These are phyloP conservation scores for Alviniconcha marisindica DNA, from an alignment of 1,140 invertebrate genomes.

Conservation along the genomic window DNA sequence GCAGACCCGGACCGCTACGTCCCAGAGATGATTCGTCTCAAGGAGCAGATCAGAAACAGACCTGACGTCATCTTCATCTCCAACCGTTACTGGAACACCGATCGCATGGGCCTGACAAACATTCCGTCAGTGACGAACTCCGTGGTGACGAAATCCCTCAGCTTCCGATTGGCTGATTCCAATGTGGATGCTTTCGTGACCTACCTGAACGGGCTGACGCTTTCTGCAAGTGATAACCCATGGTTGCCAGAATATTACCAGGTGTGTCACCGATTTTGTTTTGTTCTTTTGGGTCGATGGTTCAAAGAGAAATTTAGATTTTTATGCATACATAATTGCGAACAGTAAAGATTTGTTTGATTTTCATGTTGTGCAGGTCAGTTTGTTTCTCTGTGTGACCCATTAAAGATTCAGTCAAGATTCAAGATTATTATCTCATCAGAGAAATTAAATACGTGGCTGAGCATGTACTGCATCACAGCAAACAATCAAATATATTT, in stretches of 20 bases:
- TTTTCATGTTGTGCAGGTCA: too few species aligned
- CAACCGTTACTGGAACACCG: conserved; percentile 54
- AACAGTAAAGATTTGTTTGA: too few species aligned
- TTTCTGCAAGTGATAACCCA: conserved; percentile 51
- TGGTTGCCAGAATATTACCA: conserved; percentile 71
- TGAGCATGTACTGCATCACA: too few species aligned
- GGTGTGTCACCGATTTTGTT: conserved; percentile 7
- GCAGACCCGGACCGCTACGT: conserved; percentile 62
- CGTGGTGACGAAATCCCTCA: conserved; percentile 40
- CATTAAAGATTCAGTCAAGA: too few species aligned
- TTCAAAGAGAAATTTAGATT: too few species aligned
- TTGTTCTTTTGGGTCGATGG: too few species aligned
- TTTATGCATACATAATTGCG: too few species aligned
- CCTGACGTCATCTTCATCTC: conserved; percentile 60
- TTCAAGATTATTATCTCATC: too few species aligned
- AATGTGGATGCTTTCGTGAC: conserved; percentile 42
- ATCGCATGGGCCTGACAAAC: conserved; percentile 2
- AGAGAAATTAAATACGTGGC: too few species aligned
- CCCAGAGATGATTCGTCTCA: conserved; percentile 55
- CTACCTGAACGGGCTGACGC: conserved; percentile 40
- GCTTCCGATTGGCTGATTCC: conserved; percentile 45
- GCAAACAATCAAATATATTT: too few species aligned
- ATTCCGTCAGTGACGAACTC: not conserved
- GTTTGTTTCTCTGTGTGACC: too few species aligned
- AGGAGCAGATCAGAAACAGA: conserved; percentile 31